Conservation (phyloP, 2,113 vertebrate genomes). For the Mesitornis unicolor region DNA sequence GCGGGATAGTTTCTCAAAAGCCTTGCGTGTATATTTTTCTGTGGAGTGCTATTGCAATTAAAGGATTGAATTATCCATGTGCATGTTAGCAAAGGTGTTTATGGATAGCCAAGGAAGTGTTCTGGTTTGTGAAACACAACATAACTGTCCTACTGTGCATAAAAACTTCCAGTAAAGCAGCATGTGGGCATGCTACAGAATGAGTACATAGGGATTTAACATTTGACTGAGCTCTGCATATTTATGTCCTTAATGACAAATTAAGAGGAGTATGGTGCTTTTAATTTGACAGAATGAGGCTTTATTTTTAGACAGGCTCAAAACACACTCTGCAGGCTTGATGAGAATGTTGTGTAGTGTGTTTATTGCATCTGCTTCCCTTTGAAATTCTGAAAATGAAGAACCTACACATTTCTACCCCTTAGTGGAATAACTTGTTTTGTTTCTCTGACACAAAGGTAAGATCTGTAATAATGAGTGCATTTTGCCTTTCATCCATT, state of each 20-base stretch:
- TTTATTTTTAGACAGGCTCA: background rate
- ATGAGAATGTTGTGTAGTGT: background rate
- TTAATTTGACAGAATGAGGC: background rate
- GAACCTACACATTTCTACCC: background rate
- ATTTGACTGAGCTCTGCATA: background rate
- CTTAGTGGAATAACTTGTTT: background rate
- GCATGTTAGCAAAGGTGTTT: background rate
- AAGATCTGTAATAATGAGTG: background rate
- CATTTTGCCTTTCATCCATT: background rate
- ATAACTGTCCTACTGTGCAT: background rate
- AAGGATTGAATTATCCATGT: background rate
- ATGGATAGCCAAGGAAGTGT: background rate
- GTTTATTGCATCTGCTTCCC: background rate
- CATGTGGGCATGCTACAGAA: background rate
- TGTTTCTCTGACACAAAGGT: background rate
- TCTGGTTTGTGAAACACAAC: background rate
- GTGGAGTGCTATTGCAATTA: background rate
- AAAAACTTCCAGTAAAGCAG: background rate
- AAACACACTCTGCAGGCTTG: background rate
- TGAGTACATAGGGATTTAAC: background rate
- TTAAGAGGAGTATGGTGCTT: background rate
- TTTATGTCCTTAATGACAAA: background rate
- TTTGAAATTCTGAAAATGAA: background rate
- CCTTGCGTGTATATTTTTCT: background rate
- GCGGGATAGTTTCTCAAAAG: constrained; percentile 5